Evolutionary conservation across 1,140 invertebrate species (phyloP).

Genomic region (Monomorium pharaonis): DNA sequence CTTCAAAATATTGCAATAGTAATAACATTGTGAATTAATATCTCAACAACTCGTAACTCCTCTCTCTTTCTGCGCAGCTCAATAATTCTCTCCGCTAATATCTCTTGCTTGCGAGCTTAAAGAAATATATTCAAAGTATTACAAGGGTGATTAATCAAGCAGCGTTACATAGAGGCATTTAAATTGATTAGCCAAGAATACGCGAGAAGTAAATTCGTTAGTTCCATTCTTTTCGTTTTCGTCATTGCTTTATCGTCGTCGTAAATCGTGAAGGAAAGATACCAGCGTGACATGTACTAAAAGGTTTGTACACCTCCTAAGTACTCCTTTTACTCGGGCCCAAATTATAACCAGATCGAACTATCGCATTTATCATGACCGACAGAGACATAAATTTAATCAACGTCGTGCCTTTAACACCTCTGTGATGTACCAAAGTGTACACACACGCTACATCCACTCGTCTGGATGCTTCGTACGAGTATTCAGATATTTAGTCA

Average conservation of each 20-base stretch:
- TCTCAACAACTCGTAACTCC: neutral
- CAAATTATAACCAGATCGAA: slow-evolving; percentile 70
- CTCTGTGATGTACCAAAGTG: slow-evolving; percentile 6
- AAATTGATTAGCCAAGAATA: slow-evolving; percentile 40
- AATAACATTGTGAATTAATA: neutral
- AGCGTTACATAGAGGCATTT: neutral
- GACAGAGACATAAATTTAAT: slow-evolving; percentile 69
- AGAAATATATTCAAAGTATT: neutral
- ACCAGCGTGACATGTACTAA: slow-evolving; percentile 34
- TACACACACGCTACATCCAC: slow-evolving; percentile 43
- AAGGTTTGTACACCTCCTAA: slow-evolving; percentile 39
- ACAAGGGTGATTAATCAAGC: slow-evolving; percentile 20
- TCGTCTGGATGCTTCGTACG: neutral
- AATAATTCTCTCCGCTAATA: slow-evolving; percentile 18
- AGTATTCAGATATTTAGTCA: neutral
- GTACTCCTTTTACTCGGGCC: slow-evolving; percentile 39
- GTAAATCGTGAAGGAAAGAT: slow-evolving; percentile 53
- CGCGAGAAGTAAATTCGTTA: slow-evolving; percentile 19
- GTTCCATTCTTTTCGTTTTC: slow-evolving; percentile 36
- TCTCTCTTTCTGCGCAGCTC: neutral
- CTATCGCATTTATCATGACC: slow-evolving; percentile 68
- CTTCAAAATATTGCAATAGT: neutral
- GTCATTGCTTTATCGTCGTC: slow-evolving; percentile 43
- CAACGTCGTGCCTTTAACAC: slow-evolving; percentile 65
- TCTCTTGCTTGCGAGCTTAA: neutral